Conservation (phyloP, 1,140 invertebrate genomes). For the Rhopalosiphum maidis region DNA sequence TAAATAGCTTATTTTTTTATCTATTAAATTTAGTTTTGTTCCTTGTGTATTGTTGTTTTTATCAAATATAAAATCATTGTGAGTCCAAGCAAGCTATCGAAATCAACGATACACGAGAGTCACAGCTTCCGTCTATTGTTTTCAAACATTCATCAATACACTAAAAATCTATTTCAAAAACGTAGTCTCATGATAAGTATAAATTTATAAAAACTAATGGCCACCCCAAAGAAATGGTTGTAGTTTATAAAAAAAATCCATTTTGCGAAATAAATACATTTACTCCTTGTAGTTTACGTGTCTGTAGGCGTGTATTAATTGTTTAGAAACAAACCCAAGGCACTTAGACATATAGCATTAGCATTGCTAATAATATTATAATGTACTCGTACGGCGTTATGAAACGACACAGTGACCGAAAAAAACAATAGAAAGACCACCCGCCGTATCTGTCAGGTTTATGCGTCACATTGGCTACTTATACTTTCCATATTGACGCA, state of each 20-base stretch:
- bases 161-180: background rate
- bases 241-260: background rate
- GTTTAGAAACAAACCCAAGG: constrained; percentile 21
- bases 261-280: background rate
- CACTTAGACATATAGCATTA: constrained; percentile 33
- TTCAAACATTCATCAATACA: background rate
- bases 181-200: background rate
- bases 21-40: background rate
- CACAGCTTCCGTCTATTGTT: background rate
- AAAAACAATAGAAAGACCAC: constrained; percentile 53
- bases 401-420: constrained; percentile 38
- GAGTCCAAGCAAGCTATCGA: background rate
- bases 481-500: constrained; percentile 35
- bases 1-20: background rate
- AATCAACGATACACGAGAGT: background rate
- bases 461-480: constrained; percentile 25
- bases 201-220: background rate
- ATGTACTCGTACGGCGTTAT: background rate
- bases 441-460: constrained; percentile 31
- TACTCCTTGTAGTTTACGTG: no score
- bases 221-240: background rate
- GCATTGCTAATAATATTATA: constrained; percentile 47
- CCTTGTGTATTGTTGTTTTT: background rate
- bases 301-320: background rate
- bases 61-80: background rate